Evolutionary conservation across 2,797 vertebrate species (phyloP), one percentile per base, ranked within the genome.

Genomic region (Xenopus petersii): DNA sequence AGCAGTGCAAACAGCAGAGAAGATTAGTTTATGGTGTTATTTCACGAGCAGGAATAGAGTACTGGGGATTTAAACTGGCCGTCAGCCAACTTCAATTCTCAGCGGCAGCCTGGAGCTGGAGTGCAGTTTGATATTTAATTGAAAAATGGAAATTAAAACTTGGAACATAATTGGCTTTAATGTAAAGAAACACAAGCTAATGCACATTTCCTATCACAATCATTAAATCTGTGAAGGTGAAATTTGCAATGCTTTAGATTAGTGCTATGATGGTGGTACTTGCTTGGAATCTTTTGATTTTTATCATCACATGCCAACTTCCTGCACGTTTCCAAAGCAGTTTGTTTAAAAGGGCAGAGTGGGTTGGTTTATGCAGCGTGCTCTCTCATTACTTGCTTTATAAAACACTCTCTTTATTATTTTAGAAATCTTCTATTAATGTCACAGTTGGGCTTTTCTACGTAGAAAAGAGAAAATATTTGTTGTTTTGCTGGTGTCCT

Each of bases 61-160:
- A 17, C 10, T 47, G 71, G 70, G 73, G 73, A 47, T 74, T 84
- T 80, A 54, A 73, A 54, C 51, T 84, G 83, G 83, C 82, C 58
- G 58, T 2, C 58, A 30, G 74, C 79, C 82, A 81, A 61, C 24
- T 55, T 67, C 68, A 0, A 82, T 74, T 75, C 81, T 85, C 79
- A 16, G 79, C 81, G 81, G 80, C 80, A 79, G 79, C 75, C 77
- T 66, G 0, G 46, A 59, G 71, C 77, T 68, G 59, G 26, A 62
- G 75, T 82, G 70, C 74, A 67, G 55, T 74, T 80, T 16, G 68
- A 17, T 55, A 75, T 83, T 80, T 81, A 82, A 85, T 81, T 76
- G 74, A 81, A 81, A 84, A 76, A 71, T 71, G 47, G 48, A 83
- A 83, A 82, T 70, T 68, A 78, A 87, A 84, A 60, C 49, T 61